phyloP scores from a whole-genome alignment of 2,797 vertebrate species.

The Schizopygopsis malacanthus region DNA sequence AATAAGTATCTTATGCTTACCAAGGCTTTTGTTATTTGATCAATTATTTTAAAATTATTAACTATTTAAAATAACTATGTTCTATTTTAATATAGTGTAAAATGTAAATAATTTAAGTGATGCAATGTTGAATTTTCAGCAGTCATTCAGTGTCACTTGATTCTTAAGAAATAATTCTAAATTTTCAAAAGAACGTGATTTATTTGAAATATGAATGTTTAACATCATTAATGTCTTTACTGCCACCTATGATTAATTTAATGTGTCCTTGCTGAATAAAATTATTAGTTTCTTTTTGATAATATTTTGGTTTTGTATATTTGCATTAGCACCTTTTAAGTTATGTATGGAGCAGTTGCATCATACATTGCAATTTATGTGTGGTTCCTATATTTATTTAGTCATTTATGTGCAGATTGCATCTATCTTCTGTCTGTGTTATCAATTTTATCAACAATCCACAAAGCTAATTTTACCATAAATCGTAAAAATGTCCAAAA shows the following conservation, averaged over 20 bases:
- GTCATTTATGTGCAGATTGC: neutral
- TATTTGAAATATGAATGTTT: neutral
- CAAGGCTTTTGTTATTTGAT: neutral
- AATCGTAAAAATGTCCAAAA: neutral
- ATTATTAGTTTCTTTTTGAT: neutral
- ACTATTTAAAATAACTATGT: neutral
- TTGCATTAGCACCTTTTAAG: neutral
- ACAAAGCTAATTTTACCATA: neutral
- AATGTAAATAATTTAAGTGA: neutral
- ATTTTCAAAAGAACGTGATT: neutral
- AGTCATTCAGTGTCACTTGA: neutral
- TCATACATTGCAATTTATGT: neutral
- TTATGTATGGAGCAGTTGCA: neutral
- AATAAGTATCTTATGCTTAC: neutral
- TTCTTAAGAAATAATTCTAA: neutral
- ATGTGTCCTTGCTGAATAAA: neutral
- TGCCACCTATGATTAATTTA: neutral
- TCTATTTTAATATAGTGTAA: neutral
- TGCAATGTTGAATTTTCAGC: neutral
- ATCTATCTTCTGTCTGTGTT: neutral
- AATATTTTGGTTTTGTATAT: neutral
- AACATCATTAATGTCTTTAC: neutral
- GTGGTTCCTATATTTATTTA: neutral
- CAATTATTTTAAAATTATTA: neutral
- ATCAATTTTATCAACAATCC: slow-evolving; percentile 12